Conservation (phyloP, 2,113 vertebrate species). For the Leucosticte australis region DNA sequence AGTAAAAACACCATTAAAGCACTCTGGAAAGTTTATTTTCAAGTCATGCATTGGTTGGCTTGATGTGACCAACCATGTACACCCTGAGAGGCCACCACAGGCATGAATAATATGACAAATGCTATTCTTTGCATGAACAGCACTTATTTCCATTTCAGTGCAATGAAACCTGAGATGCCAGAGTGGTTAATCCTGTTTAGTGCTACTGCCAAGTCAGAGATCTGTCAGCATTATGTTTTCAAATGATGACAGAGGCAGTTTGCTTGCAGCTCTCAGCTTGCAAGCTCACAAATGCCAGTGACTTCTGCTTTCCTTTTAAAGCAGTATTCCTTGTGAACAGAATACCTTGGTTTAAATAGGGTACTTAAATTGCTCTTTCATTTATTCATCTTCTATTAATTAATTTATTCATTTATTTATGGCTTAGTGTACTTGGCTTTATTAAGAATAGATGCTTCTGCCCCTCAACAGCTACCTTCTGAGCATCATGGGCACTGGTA, state of each 20-base stretch:
- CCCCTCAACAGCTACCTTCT: background rate
- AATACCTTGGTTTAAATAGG: background rate
- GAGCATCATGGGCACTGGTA: fast-evolving
- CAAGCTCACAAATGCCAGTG: background rate
- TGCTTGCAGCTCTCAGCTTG: background rate
- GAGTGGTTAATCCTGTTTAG: conserved; percentile 33
- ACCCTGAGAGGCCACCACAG: background rate
- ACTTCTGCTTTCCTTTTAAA: background rate
- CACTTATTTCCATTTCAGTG: conserved; percentile 4
- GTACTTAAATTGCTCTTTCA: background rate
- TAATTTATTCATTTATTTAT: background rate
- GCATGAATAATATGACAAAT: conserved; percentile 5
- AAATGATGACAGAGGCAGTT: conserved; percentile 4
- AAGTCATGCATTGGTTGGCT: background rate
- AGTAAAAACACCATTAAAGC: background rate
- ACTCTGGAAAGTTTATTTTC: background rate
- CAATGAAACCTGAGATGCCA: conserved; percentile 34
- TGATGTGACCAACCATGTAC: background rate
- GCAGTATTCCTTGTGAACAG: background rate
- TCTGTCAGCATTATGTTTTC: conserved; percentile 5
- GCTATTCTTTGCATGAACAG: background rate
- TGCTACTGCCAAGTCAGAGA: background rate
- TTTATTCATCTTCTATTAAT: background rate
- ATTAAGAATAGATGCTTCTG: background rate
- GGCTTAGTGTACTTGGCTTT: background rate